Evolutionary conservation across 2,113 vertebrate genomes (phyloP), one percentile per base, ranked within the genome.

Genomic region (Dissostichus mawsoni): DNA sequence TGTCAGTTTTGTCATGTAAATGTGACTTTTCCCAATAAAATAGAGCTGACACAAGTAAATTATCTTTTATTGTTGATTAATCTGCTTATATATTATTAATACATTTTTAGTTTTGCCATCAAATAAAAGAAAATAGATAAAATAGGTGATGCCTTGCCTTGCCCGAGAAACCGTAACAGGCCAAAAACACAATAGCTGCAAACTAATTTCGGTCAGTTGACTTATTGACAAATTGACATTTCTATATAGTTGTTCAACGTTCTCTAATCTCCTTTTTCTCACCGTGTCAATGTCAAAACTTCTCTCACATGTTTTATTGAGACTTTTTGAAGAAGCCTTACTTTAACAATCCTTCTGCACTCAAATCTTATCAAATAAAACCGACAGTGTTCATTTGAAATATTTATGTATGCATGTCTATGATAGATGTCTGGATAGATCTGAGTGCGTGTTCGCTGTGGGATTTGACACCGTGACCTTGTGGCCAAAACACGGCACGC

Each of bases 401-500:
- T 62, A 81, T 85, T 36, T 16, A 67, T 61, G 23, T 8, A 50
- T 67, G 48, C 20, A 13, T 41, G 59, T 69, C 41, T 66, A 2
- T 11, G 18, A 71, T 48, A 8, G 47, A 74, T 41, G 5, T 5
- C 12, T 20, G 11, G 23, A 48, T 51, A 53, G 55, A 58, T 76
- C 7, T n/a, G 59, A 56, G 33, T 36, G 36, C 16, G 5, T 36
- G 68, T 78, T 62, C 14, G 16, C 69, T 56, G 0, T 63, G 81
- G 66, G 85, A 86, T 79, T 83, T 76, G 48, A 82, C 69, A 45
- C 69, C 41, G 14, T 75, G 82, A 90, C 74, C 86, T 84, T 81
- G 80, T 59, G 82, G 85, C 74, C 47, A 11, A 76, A 85, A 71
- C 68, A 6, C 65, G 45, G 69, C 80, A 71, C 57, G 53, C 47